Percentiles rank a stretch among this genome's conserved stretches.
These are phyloP conservation scores for Yponomeuta plumbellus DNA, from an alignment of 2,888 invertebrate genomes.

Conservation along the genomic window DNA sequence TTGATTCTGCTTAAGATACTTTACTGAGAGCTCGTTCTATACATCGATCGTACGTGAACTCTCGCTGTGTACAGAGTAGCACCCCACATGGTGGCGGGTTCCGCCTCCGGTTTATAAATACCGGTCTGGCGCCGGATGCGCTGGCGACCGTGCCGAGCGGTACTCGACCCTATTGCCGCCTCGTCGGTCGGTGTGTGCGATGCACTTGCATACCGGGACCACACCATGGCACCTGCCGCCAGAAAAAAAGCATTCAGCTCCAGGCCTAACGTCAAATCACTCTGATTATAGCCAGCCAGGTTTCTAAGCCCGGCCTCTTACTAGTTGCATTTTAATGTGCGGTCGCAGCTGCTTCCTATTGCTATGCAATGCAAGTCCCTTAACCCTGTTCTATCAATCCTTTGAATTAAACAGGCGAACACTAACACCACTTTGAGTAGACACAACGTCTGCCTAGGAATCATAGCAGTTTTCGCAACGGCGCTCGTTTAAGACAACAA, in stretches of 20 bases:
- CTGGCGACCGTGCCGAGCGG: constrained; percentile 22
- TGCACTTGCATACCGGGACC: constrained; percentile 27
- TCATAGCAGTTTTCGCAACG: neutral
- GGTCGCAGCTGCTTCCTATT: neutral
- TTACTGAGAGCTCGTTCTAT: neutral
- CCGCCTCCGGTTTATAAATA: constrained; percentile 71
- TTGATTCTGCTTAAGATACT: neutral
- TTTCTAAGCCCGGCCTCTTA: neutral
- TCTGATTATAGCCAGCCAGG: neutral
- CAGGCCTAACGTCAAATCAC: neutral
- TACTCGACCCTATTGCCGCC: constrained; percentile 23
- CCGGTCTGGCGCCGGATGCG: constrained; percentile 65
- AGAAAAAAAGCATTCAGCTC: neutral
- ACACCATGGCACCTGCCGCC: constrained; percentile 19
- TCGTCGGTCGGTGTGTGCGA: constrained; percentile 24
- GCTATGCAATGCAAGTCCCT: neutral
- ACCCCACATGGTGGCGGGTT: constrained; percentile 26
- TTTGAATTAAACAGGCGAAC: neutral
- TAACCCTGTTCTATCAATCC: neutral
- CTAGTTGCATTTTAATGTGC: neutral
- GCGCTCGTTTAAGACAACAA: neutral
- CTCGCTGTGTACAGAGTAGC: neutral
- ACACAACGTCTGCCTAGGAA: too few relatives aligned
- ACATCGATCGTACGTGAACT: neutral
- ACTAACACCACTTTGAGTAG: too few relatives aligned